phyloP scores from a whole-genome alignment of 2,888 invertebrate species.

The Hanleya hanleyi region DNA sequence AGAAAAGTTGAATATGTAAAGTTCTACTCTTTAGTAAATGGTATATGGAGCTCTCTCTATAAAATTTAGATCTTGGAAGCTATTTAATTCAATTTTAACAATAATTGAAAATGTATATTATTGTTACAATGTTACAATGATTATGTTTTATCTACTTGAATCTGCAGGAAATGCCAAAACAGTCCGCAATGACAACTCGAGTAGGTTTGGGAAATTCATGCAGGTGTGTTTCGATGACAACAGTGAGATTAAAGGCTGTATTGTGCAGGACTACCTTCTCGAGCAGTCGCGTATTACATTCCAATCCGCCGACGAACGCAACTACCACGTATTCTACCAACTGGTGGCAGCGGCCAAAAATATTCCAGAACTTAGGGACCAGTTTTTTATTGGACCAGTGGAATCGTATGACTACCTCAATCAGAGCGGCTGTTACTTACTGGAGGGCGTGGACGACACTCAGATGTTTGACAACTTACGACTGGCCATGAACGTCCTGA shows the following conservation, averaged over 20 bases:
- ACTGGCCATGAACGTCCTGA: conserved; percentile 63
- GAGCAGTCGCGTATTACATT: conserved; percentile 90
- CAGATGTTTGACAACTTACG: conserved; percentile 63
- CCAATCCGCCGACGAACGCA: conserved; percentile 92
- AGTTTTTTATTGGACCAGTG: conserved; percentile 50
- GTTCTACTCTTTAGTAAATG: too few species aligned
- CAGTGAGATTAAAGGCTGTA: conserved; percentile 71
- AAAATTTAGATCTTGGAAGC: too few species aligned
- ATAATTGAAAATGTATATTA: not conserved
- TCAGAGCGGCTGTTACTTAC: conserved; percentile 62
- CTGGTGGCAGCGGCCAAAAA: conserved; percentile 83
- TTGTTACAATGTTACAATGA: not conserved
- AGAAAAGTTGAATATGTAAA: too few species aligned
- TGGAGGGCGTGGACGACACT: conserved; percentile 59
- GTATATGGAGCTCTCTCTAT: too few species aligned
- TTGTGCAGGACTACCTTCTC: conserved; percentile 85
- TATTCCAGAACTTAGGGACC: conserved; percentile 53
- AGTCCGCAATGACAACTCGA: conserved; percentile 96
- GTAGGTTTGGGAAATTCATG: conserved; percentile 95
- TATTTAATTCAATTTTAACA: too few species aligned
- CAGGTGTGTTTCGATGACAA: conserved; percentile 94
- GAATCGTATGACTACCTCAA: conserved; percentile 61
- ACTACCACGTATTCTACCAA: conserved; percentile 98
- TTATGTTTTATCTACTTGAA: conserved; percentile 9
- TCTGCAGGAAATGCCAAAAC: conserved; percentile 92